These are phyloP conservation scores for Hemibagrus guttatus DNA, from an alignment of 2,797 vertebrate genomes.

Conservation along the genomic window DNA sequence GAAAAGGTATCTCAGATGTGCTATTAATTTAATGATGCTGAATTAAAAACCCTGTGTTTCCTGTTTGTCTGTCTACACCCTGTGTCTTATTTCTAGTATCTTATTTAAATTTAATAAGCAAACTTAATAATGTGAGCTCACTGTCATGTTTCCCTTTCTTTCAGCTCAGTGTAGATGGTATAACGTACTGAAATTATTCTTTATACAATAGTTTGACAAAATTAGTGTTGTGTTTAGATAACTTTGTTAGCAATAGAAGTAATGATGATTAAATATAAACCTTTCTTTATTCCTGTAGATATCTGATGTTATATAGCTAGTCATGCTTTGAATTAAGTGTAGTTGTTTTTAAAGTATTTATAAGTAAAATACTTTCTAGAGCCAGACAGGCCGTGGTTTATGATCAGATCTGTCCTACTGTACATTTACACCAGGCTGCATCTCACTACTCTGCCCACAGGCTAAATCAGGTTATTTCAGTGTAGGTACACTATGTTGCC, in stretches of 20 bases:
- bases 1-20: not conserved
- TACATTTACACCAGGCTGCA: not conserved
- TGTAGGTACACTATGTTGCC: not conserved
- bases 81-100: too few relatives aligned
- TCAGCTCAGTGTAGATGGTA: not conserved
- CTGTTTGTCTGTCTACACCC: not conserved
- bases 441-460: not conserved
- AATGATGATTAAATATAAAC: not conserved
- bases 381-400: not conserved
- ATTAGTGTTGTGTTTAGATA: not conserved
- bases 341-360: not conserved
- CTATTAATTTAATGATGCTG: conserved; percentile 11
- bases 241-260: not conserved
- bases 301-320: not conserved
- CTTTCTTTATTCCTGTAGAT: not conserved
- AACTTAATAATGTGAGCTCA: not conserved
- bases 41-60: conserved; percentile 13
- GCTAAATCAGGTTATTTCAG: not conserved
- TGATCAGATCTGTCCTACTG: not conserved
- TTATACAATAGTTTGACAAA: not conserved
- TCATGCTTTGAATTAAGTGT: not conserved
- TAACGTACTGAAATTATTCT: too few relatives aligned
- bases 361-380: not conserved
- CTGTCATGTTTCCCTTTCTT: not conserved
- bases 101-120: not conserved